Conservation (phyloP, 2,888 invertebrate genomes). For the Ochropacha duplaris region DNA sequence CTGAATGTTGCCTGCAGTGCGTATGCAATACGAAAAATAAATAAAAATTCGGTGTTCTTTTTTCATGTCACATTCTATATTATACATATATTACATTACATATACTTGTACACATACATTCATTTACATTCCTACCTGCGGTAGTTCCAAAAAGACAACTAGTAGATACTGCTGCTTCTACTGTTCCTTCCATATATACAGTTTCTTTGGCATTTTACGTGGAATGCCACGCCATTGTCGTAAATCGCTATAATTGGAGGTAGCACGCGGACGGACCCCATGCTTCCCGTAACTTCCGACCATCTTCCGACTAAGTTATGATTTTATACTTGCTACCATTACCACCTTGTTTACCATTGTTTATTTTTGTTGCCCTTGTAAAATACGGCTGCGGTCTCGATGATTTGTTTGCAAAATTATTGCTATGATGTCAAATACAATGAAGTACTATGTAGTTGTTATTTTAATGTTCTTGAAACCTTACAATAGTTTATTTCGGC, state of each 20-base stretch:
- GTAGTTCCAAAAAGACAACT: background rate
- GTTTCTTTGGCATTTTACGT: constrained; percentile 16
- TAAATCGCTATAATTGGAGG: constrained; percentile 66
- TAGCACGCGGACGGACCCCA: constrained; percentile 33
- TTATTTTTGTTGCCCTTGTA: background rate
- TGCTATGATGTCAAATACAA: too few species aligned
- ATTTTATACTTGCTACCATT: constrained; percentile 22
- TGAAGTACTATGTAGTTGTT: too few species aligned
- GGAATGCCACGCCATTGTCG: constrained; percentile 44
- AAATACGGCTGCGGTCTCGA: background rate
- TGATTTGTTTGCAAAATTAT: background rate
- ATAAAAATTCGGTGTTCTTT: too few species aligned
- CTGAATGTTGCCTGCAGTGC: too few species aligned
- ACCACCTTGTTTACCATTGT: constrained; percentile 2
- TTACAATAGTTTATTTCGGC: too few species aligned
- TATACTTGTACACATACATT: too few species aligned
- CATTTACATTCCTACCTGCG: too few species aligned
- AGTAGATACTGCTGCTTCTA: too few species aligned
- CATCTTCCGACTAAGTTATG: constrained; percentile 17
- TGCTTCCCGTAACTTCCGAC: constrained; percentile 21
- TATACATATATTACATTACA: too few species aligned
- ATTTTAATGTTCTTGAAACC: too few species aligned
- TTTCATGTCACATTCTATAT: too few species aligned
- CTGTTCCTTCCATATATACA: constrained; percentile 18
- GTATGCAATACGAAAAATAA: too few species aligned